These are phyloP conservation scores for Branchinecta lynchi DNA, from an alignment of 1,140 invertebrate species.

Conservation along the genomic window DNA sequence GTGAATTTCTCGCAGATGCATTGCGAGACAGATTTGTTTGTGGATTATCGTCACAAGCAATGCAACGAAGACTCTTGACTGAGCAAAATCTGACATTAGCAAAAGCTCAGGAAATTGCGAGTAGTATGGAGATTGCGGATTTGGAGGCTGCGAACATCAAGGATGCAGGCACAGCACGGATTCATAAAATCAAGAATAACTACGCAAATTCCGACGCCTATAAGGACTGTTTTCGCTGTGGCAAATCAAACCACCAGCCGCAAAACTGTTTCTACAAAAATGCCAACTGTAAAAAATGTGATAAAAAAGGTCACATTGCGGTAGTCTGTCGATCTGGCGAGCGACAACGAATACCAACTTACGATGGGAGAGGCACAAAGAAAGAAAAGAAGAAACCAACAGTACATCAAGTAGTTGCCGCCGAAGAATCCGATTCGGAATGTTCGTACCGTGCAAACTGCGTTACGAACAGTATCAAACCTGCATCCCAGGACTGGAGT, in stretches of 20 bases:
- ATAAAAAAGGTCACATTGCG: slow-evolving; percentile 18
- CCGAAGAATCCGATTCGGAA: background rate
- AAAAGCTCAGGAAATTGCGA: slow-evolving; percentile 14
- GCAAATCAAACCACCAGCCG: slow-evolving; percentile 10
- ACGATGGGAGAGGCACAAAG: background rate
- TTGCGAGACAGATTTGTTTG: slow-evolving; percentile 17
- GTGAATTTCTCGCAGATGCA: slow-evolving; percentile 13
- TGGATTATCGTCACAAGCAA: background rate
- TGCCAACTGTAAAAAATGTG: slow-evolving; percentile 16
- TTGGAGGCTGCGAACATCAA: background rate
- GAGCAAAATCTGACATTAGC: slow-evolving; percentile 15
- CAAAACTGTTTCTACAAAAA: slow-evolving; percentile 7
- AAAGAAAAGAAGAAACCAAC: background rate
- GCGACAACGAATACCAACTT: too few relatives aligned
- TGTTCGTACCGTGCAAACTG: background rate
- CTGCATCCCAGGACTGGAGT: background rate
- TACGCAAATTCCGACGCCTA: background rate
- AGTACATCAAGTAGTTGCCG: background rate
- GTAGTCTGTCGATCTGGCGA: slow-evolving; percentile 12
- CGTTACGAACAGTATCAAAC: background rate
- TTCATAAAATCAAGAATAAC: background rate
- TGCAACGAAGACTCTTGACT: slow-evolving; percentile 14
- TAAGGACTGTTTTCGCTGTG: slow-evolving; percentile 17
- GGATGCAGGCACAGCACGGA: background rate
- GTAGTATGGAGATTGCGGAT: slow-evolving; percentile 15